These are phyloP conservation scores for Morelia viridis DNA, from an alignment of 2,797 vertebrate genomes.

Conservation along the genomic window DNA sequence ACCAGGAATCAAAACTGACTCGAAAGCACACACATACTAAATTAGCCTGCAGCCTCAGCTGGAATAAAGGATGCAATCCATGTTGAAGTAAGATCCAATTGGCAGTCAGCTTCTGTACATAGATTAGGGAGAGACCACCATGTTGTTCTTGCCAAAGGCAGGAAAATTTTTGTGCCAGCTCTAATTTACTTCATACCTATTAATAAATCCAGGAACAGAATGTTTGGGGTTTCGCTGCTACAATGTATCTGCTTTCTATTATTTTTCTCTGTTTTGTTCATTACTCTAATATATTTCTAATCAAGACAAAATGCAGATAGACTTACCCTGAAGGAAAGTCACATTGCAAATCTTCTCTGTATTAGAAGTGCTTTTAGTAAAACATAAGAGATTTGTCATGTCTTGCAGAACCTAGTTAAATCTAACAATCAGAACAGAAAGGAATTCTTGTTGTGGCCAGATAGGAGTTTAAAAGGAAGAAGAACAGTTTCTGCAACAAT, in stretches of 20 bases:
- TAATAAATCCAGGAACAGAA: constrained; percentile 45
- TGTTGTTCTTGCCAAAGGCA: background rate
- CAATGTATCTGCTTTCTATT: background rate
- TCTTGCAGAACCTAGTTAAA: constrained; percentile 57
- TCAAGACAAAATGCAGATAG: constrained; percentile 48
- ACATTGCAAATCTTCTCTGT: constrained; percentile 56
- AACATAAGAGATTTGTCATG: constrained; percentile 50
- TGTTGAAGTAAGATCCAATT: background rate
- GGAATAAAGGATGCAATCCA: background rate
- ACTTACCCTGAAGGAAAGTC: constrained; percentile 56
- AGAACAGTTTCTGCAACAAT: constrained; percentile 20
- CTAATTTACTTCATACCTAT: background rate
- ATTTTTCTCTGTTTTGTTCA: constrained; percentile 43
- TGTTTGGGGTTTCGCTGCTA: constrained; percentile 55
- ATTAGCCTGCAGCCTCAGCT: background rate
- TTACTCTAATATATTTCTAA: constrained; percentile 35
- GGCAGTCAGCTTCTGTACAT: background rate
- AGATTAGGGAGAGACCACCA: background rate
- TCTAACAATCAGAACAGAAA: constrained; percentile 56
- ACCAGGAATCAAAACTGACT: background rate
- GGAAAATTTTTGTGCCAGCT: background rate
- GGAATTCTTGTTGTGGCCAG: constrained; percentile 37
- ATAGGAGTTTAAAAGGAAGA: constrained; percentile 12
- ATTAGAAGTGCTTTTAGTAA: constrained; percentile 23
- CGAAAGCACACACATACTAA: background rate